Conservation (phyloP, 2,888 invertebrate genomes). For the Parascotia fuliginaria region DNA sequence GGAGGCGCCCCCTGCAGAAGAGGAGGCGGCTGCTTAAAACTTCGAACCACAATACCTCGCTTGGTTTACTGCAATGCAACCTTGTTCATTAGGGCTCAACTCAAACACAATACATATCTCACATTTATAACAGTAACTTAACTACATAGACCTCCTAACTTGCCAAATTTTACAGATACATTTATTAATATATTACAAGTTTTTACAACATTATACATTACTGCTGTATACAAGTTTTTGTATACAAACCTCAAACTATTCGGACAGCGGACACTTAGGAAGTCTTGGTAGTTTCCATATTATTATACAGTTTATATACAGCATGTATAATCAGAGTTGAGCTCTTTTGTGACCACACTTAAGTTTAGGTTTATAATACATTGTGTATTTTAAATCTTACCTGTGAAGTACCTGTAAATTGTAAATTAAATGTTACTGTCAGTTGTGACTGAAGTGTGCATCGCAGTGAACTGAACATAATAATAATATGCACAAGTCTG, state of each 20-base stretch:
- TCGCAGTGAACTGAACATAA: slow-evolving; percentile 79
- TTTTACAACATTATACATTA: background rate
- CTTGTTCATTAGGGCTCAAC: slow-evolving; percentile 79
- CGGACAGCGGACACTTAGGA: slow-evolving; percentile 35
- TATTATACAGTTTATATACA: slow-evolving; percentile 44
- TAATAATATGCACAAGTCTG: slow-evolving; percentile 50
- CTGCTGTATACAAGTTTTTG: slow-evolving; percentile 8
- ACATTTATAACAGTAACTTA: slow-evolving; percentile 31
- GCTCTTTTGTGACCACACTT: slow-evolving; percentile 78
- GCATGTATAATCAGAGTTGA: slow-evolving; percentile 71
- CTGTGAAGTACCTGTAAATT: slow-evolving; percentile 85
- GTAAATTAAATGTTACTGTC: slow-evolving; percentile 78
- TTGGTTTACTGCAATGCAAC: slow-evolving; percentile 85
- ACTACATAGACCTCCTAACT: slow-evolving; percentile 41
- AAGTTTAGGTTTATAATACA: slow-evolving; percentile 77
- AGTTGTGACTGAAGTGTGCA: slow-evolving; percentile 68
- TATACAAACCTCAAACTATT: slow-evolving; percentile 24
- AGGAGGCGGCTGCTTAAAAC: slow-evolving; percentile 86
- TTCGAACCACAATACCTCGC: slow-evolving; percentile 47
- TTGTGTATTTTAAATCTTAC: slow-evolving; percentile 79
- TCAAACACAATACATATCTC: slow-evolving; percentile 68
- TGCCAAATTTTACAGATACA: slow-evolving; percentile 38
- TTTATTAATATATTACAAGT: slow-evolving; percentile 1
- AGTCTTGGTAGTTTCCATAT: slow-evolving; percentile 39
- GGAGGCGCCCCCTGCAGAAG: slow-evolving; percentile 83